Base-by-base conservation (phyloP, 2,113 vertebrate genomes). In the Parus major region DNA sequence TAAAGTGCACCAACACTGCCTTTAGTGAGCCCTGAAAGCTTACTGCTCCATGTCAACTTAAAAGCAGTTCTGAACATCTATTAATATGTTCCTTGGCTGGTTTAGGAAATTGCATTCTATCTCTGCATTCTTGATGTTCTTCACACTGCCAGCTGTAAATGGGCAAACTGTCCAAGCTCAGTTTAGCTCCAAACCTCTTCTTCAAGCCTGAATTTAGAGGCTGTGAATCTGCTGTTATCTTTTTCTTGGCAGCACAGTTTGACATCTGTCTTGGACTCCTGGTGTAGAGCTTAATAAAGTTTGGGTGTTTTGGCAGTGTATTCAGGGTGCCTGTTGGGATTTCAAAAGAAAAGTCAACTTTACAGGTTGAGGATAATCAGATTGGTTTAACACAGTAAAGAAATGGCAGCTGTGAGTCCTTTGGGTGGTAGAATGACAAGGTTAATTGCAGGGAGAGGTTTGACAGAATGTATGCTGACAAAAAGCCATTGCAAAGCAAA, bases 221-320 rank as follows among this genome's bases (percentile, higher is more conserved):
- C 68, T 90, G 68, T 41, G 65, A 92, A 71, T 73, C 29, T 86
- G 47, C 63, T 90, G 59, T 41, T 57, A 20, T 4, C 29, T 33
- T 78, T 79, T 93, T 73, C 69, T 90, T 96, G 88, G 82, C 86
- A 88, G 55, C 28, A 7, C 53, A 61, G 19, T 90, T 93, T 81
- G 64, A 35, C 72, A 78, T 15, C 60, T 88, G 68, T 13, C 83
- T 82, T 80, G 73, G 80, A 59, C 56, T 92, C 24, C 29, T 82
- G 60, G 47, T 88, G 39, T 64, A 73, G 64, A 86, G 50, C 72
- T 73, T 52, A 83, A 79, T 83, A 14, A 88, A 80, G 50, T 86
- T 88, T 1, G 28, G 27, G 25, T 80, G 19, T 92, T 88, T 49
- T 83, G 66, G 55, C 56, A 50, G 0, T 31, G 10, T 53, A 6